Base-by-base conservation (phyloP, 2,113 vertebrate genomes). In the Baryphthengus martii region DNA sequence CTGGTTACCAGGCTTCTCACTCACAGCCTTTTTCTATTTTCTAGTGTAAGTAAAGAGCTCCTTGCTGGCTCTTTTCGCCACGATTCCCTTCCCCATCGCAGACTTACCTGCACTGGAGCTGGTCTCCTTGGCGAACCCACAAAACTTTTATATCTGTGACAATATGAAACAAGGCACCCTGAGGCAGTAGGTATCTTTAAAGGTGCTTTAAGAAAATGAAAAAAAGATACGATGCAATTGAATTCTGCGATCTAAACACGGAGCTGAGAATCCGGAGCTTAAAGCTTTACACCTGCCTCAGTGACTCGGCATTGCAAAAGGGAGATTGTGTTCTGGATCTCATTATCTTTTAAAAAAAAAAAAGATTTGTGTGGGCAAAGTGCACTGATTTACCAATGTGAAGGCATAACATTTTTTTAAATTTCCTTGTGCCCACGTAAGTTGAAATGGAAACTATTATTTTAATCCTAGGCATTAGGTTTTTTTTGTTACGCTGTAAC, bases 401-500 rank as follows among this genome's bases (percentile, higher is more conserved):
- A 81, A 95, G 62, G 62, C 45, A 89, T 75, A 96, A 65, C 56
- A 61, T 40, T 75, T 92, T 92, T 93, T 85, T 2, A 53, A 76
- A 79, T 66, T 82, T 91, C 52, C 37, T 72, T 74, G 25, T 84
- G 53, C 86, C 83, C 62, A 81, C 80, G 63, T 89, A 79, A 88
- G 28, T 82, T 88, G 92, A 85, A 94, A 94, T 91, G 44, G 90
- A 96, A 96, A 89, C 93, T 91, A 67, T 90, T 76, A 87, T 90
- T 96, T 96, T 89, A 62, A 68, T 52, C 31, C 53, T 62, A 72
- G 76, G 39, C 29, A 25, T 78, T 90, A 33, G 11, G 12, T 55
- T 44, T 55, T 40, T 61, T 61, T 53, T 75, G 28, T 90, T 71
- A 37, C 17, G 17, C 18, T 50, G 39, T 28, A 56, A 55, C 45